Conservation (phyloP, 2,888 invertebrate species). For the Chrysodeixis includens region DNA sequence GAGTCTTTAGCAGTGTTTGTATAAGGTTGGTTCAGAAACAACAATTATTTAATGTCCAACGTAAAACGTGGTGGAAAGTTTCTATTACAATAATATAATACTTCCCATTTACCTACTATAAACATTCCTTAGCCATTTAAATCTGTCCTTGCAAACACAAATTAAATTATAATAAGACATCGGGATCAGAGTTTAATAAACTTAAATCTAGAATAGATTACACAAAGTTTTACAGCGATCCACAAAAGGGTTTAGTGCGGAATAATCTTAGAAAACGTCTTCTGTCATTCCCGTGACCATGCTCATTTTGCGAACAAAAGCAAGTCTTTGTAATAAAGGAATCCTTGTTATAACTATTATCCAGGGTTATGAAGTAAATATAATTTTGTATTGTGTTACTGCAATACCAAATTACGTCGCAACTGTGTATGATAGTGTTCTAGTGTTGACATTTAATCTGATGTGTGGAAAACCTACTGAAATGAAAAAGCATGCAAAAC, state of each 20-base stretch:
- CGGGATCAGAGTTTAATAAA: constrained; percentile 14
- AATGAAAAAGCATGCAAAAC: too few relatives aligned
- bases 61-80: too few relatives aligned
- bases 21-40: too few relatives aligned
- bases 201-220: constrained; percentile 39
- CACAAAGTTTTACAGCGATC: constrained; percentile 29
- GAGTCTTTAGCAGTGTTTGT: too few relatives aligned
- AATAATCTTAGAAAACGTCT: constrained; percentile 42
- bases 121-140: too few relatives aligned
- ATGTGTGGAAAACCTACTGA: too few relatives aligned
- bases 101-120: too few relatives aligned
- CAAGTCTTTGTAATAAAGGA: constrained; percentile 45
- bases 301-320: constrained; percentile 43
- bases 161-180: not conserved
- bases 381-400: constrained; percentile 35
- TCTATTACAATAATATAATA: too few relatives aligned
- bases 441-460: too few relatives aligned
- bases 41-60: too few relatives aligned
- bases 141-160: too few relatives aligned
- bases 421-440: not conserved
- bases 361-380: constrained; percentile 33
- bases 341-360: constrained; percentile 48
- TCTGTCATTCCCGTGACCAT: constrained; percentile 37
- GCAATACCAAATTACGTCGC: not conserved
- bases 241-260: constrained; percentile 37